These are phyloP conservation scores for Allophyes oxyacanthae DNA, from an alignment of 2,888 invertebrate species.

Conservation along the genomic window DNA sequence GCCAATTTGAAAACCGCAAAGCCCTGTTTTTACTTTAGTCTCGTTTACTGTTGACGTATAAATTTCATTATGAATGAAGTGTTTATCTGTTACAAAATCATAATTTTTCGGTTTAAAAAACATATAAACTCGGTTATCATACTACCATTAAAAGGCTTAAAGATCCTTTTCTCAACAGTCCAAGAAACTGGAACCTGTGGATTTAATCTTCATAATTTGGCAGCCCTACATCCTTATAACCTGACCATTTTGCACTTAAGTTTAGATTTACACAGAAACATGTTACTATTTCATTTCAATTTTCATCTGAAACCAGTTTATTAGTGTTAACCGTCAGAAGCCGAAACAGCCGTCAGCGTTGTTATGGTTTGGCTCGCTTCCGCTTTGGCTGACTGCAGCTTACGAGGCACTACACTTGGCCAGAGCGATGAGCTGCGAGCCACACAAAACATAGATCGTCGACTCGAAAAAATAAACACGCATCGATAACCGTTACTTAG, in stretches of 20 bases:
- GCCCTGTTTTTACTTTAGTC: too few species aligned
- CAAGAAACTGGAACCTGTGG: too few species aligned
- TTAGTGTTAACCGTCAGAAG: constrained; percentile 81
- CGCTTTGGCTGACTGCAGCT: constrained; percentile 69
- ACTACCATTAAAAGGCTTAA: too few species aligned
- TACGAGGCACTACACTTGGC: constrained; percentile 57
- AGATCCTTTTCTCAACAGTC: too few species aligned
- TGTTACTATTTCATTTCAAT: constrained; percentile 78
- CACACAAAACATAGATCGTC: constrained; percentile 70
- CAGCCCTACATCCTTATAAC: constrained; percentile 43
- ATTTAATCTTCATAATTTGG: too few species aligned
- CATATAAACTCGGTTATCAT: too few species aligned
- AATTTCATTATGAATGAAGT: too few species aligned
- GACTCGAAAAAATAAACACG: constrained; percentile 78
- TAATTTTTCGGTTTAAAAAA: too few species aligned
- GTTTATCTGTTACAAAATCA: too few species aligned
- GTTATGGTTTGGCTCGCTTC: constrained; percentile 84
- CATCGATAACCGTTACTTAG: constrained; percentile 60
- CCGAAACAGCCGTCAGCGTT: constrained; percentile 78
- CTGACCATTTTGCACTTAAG: constrained; percentile 51
- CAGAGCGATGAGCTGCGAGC: constrained; percentile 65
- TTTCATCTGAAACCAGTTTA: constrained; percentile 80
- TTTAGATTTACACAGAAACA: constrained; percentile 73
- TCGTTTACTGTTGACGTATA: too few species aligned
- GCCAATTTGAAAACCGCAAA: too few species aligned